A percentile compares a stretch with the other conserved stretches of the same genome.
These are phyloP conservation scores for Coelopa frigida DNA, from an alignment of 1,140 invertebrate genomes.

Conservation along the genomic window DNA sequence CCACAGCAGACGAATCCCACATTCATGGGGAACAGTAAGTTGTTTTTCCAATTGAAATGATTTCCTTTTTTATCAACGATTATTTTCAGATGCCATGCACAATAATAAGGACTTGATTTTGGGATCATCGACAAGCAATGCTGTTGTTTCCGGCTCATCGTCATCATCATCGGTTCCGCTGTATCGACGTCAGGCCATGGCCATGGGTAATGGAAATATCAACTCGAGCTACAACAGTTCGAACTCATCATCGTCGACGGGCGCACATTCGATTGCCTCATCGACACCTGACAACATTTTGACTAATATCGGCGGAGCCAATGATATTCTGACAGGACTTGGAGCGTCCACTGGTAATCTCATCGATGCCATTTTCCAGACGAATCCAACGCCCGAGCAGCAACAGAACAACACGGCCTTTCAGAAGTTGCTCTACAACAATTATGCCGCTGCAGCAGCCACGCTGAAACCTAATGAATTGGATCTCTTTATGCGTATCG, in stretches of 20 bases:
- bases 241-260: constrained; percentile 12
- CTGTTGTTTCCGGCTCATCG: constrained; percentile 7
- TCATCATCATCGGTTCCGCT: constrained; percentile 43
- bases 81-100: constrained; percentile 10
- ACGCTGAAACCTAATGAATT: constrained; percentile 22
- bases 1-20: constrained; percentile 9
- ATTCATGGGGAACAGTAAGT: constrained; percentile 33
- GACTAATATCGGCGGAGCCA: constrained; percentile 10
- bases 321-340: constrained; percentile 19
- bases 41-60: no score
- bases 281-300: constrained; percentile 16
- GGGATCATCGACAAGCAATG: constrained; percentile 15
- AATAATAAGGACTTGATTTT: constrained; percentile 17
- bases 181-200: constrained; percentile 45
- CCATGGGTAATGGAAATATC: constrained; percentile 28
- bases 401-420: constrained; percentile 22
- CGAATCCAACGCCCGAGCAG: constrained; percentile 19
- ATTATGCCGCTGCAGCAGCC: constrained; percentile 26
- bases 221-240: constrained; percentile 20
- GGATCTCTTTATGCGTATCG: constrained; percentile 28
- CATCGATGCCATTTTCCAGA: constrained; percentile 36
- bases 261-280: constrained; percentile 4
- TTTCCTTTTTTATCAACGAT: no score
- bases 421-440: constrained; percentile 32
- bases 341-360: constrained; percentile 25